These are phyloP conservation scores for Itoplectis maculator DNA, from an alignment of 2,888 invertebrate species.

Conservation along the genomic window DNA sequence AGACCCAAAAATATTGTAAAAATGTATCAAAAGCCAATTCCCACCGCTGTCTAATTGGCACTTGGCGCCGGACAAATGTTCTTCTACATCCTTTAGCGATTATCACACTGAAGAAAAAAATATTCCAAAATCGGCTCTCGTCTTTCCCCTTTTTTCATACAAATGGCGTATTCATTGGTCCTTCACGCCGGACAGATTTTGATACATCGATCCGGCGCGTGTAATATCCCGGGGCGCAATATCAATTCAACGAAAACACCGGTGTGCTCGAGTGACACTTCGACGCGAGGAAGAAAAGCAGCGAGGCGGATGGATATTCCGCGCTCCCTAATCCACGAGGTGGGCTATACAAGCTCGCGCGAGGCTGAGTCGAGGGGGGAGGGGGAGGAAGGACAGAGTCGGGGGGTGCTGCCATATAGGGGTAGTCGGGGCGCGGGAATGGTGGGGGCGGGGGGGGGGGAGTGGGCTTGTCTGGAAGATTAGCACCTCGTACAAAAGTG, in stretches of 20 bases:
- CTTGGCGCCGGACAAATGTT: no score
- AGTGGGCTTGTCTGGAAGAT: slow-evolving; percentile 83
- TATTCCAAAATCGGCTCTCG: no score
- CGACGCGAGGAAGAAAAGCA: slow-evolving; percentile 58
- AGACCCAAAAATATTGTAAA: no score
- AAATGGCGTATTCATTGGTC: not conserved
- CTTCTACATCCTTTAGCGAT: no score
- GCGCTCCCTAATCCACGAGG: slow-evolving; percentile 67
- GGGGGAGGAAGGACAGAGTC: slow-evolving; percentile 21
- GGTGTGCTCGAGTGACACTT: slow-evolving; percentile 51
- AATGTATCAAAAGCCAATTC: no score
- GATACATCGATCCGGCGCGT: not conserved
- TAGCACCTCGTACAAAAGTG: slow-evolving; percentile 84
- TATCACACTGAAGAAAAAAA: no score
- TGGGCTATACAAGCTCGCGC: slow-evolving; percentile 64
- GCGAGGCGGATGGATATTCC: slow-evolving; percentile 55
- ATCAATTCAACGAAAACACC: slow-evolving; percentile 44
- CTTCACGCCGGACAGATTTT: not conserved
- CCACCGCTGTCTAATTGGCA: no score
- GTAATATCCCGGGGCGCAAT: slow-evolving; percentile 12
- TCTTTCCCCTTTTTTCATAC: no score
- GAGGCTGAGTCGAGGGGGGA: slow-evolving; percentile 49
- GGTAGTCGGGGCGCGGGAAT: slow-evolving; percentile 56
- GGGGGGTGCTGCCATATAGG: slow-evolving; percentile 10
- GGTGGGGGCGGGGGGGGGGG: slow-evolving; percentile 59